phyloP scores from a whole-genome alignment of 2,797 vertebrate genomes.

The Microchirus variegatus region DNA sequence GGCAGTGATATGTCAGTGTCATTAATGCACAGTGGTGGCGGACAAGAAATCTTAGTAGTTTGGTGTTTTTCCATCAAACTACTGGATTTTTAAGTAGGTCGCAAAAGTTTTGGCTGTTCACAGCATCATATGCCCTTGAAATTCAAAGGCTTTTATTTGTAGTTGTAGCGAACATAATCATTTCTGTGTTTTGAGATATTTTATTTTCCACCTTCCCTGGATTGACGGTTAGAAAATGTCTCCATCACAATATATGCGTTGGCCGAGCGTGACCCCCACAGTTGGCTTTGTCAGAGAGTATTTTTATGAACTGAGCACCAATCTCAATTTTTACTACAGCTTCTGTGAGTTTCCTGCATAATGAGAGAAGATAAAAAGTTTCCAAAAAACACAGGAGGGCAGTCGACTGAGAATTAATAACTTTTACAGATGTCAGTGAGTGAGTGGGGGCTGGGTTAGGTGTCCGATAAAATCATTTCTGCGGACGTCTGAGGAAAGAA shows the following conservation, averaged over 20 bases:
- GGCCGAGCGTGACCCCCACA: not conserved
- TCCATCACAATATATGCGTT: not conserved
- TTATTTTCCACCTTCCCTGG: constrained; percentile 9
- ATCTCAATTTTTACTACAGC: constrained; percentile 4
- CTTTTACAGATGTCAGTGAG: constrained; percentile 24
- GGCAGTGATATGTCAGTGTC: constrained; percentile 5
- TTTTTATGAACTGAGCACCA: constrained; percentile 17
- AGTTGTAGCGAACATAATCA: constrained; percentile 1
- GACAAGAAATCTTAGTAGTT: not conserved
- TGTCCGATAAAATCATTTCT: constrained; percentile 48
- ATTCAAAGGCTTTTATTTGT: constrained; percentile 27
- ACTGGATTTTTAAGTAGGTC: not conserved
- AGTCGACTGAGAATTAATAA: constrained; percentile 40
- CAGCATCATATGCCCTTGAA: constrained; percentile 1
- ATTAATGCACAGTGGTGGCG: not conserved
- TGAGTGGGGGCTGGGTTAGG: constrained; percentile 22
- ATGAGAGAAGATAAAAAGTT: constrained; percentile 30
- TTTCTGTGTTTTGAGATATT: constrained; percentile 5
- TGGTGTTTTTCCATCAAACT: not conserved
- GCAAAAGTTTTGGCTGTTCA: too few species aligned
- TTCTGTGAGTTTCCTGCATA: constrained; percentile 14
- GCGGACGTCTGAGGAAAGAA: constrained; percentile 22
- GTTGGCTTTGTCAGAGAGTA: constrained; percentile 10
- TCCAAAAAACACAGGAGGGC: constrained; percentile 19
- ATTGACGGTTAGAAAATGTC: constrained; percentile 2